phyloP scores from a whole-genome alignment of 2,888 invertebrate genomes.

The Elmis aenea region DNA sequence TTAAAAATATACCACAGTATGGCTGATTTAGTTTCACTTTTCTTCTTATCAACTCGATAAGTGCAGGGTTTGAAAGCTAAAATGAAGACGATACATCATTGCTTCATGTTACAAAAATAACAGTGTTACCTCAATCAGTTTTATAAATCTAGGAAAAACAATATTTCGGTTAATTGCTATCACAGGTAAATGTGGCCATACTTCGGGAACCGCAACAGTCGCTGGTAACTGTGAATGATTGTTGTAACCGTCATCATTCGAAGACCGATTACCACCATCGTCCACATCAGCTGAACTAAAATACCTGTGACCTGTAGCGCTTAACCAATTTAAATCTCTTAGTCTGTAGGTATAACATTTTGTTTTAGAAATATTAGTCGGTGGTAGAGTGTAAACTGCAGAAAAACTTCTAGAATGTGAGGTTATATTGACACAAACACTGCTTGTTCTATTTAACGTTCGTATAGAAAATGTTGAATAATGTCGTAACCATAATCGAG shows the following conservation, averaged over 20 bases:
- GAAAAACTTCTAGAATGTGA: conserved; percentile 21
- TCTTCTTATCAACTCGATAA: conserved; percentile 84
- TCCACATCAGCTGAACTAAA: conserved; percentile 10
- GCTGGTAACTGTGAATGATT: conserved; percentile 63
- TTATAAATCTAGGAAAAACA: conserved; percentile 96
- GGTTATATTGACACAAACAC: too few species aligned
- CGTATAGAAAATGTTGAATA: conserved; percentile 3
- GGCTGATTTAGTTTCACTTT: conserved; percentile 96
- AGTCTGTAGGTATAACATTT: too few species aligned
- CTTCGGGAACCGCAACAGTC: conserved; percentile 89
- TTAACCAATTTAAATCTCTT: too few species aligned
- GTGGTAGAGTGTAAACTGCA: too few species aligned
- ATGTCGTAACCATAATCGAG: conserved; percentile 8
- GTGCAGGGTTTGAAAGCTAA: conserved; percentile 76
- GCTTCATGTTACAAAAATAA: conserved; percentile 4
- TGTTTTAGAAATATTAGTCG: too few species aligned
- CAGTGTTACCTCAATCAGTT: conserved; percentile 79
- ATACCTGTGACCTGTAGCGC: too few species aligned
- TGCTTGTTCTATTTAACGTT: too few species aligned
- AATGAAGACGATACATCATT: conserved; percentile 25
- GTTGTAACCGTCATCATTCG: conserved; percentile 45
- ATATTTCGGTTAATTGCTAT: conserved; percentile 93
- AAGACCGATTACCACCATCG: conserved; percentile 11
- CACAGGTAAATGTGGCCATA: conserved; percentile 94
- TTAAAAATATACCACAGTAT: conserved; percentile 94